Evolutionary conservation across 1,140 invertebrate genomes (phyloP).

Genomic region (Archegozetes longisetosus): DNA sequence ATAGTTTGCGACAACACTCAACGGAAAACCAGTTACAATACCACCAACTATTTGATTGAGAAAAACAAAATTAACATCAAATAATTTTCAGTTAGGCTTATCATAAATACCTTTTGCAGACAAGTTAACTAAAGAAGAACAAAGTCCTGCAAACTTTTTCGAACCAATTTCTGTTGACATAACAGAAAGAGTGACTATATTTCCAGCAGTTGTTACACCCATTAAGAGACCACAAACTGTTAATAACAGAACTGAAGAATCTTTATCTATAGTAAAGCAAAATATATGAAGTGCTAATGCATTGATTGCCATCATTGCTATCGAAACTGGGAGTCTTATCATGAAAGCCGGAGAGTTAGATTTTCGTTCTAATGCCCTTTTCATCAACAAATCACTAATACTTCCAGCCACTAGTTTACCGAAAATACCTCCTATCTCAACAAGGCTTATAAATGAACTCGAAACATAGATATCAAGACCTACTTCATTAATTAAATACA

Average conservation of each 20-base stretch:
- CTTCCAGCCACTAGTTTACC: conserved; percentile 5
- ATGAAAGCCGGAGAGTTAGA: background rate
- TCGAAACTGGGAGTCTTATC: background rate
- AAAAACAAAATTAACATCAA: background rate
- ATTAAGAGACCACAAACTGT: background rate
- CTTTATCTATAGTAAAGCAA: background rate
- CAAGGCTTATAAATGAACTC: background rate
- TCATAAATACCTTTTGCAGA: conserved; percentile 4
- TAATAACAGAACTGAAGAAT: background rate
- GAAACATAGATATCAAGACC: background rate
- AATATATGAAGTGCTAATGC: background rate
- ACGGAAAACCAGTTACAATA: background rate
- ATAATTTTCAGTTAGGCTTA: no score
- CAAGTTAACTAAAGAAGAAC: conserved; percentile 1
- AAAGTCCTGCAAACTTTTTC: background rate
- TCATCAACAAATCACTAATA: conserved; percentile 7
- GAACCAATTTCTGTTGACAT: conserved; percentile 4
- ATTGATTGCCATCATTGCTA: background rate
- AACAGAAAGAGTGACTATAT: conserved; percentile 5
- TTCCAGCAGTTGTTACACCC: conserved; percentile 3
- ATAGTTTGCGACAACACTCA: background rate
- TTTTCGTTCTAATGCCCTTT: background rate
- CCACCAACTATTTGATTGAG: background rate
- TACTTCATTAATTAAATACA: background rate
- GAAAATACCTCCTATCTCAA: conserved; percentile 3